Evolutionary conservation across 23 tunicate species (phyloP).

Genomic region (Ascidia mentula): DNA sequence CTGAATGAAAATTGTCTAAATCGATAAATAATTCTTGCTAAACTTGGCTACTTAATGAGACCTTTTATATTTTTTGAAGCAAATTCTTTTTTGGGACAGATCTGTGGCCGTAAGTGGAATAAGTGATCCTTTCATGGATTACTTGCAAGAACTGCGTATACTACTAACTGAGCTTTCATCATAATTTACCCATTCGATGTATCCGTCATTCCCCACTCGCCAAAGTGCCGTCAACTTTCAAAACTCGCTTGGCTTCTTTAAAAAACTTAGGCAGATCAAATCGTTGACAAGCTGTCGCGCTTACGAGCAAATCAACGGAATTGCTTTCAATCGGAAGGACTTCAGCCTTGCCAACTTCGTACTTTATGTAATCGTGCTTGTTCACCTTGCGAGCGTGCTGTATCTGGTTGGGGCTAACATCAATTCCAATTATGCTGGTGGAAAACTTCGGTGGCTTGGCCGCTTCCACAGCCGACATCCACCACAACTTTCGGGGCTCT

Average conservation of each 20-base stretch:
- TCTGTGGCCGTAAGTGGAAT: no score
- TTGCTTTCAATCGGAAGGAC: conserved; percentile 22
- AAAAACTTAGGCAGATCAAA: conserved; percentile 30
- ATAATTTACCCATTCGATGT: no score
- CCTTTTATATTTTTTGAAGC: no score
- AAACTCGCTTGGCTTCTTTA: conserved; percentile 34
- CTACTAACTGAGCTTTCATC: no score
- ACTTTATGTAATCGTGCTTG: background rate
- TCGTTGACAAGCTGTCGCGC: conserved; percentile 45
- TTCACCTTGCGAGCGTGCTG: conserved; percentile 19
- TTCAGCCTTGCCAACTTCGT: conserved; percentile 31
- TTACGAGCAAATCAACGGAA: conserved; percentile 35
- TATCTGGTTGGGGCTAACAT: conserved; percentile 33
- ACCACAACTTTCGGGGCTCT: background rate
- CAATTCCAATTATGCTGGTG: conserved; percentile 17
- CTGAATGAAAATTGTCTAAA: no score
- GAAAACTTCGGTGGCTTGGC: conserved; percentile 22
- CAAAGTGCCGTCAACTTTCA: conserved; percentile 36
- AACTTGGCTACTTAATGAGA: no score
- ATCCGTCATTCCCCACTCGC: no score
- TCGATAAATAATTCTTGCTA: no score
- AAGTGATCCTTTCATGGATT: no score
- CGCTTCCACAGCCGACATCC: conserved; percentile 47
- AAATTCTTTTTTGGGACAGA: no score
- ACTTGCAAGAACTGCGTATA: no score